These are phyloP conservation scores for Ichneumon xanthorius DNA, from an alignment of 2,888 invertebrate genomes.

Conservation along the genomic window DNA sequence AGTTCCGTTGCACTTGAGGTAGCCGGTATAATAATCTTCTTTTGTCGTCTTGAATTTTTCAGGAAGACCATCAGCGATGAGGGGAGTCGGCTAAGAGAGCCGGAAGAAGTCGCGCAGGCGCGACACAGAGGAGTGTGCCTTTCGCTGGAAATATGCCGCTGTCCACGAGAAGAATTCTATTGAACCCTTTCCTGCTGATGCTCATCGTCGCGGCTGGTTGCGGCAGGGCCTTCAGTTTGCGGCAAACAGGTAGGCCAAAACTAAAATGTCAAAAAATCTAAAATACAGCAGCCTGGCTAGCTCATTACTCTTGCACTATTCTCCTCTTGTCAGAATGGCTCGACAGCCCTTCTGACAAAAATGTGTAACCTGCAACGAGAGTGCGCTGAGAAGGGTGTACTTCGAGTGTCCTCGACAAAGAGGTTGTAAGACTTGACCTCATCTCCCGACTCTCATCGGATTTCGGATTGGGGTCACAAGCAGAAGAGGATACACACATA, in stretches of 20 bases:
- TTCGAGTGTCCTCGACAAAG: constrained; percentile 50
- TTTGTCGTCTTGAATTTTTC: constrained; percentile 71
- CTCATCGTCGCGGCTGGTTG: constrained; percentile 78
- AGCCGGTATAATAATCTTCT: constrained; percentile 52
- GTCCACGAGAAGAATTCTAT: constrained; percentile 78
- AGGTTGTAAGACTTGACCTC: background rate
- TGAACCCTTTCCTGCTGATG: constrained; percentile 82
- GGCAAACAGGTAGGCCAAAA: constrained; percentile 80
- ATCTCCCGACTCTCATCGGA: background rate
- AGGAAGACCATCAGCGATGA: constrained; percentile 81
- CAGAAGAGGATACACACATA: constrained; percentile 1
- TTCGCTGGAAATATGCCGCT: constrained; percentile 82
- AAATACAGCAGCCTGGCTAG: background rate
- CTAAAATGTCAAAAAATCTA: constrained; percentile 6
- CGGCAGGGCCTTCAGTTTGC: constrained; percentile 80
- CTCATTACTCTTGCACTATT: background rate
- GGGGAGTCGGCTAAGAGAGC: constrained; percentile 82
- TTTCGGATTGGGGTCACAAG: constrained; percentile 31
- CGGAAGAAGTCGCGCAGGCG: constrained; percentile 79
- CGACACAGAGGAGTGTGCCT: constrained; percentile 71
- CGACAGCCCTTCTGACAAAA: background rate
- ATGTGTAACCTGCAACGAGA: background rate
- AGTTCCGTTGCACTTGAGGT: constrained; percentile 25
- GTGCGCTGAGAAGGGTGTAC: constrained; percentile 3
- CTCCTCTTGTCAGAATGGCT: background rate